Base-by-base conservation (phyloP, 2,888 invertebrate genomes). In the Apotomis capreana region DNA sequence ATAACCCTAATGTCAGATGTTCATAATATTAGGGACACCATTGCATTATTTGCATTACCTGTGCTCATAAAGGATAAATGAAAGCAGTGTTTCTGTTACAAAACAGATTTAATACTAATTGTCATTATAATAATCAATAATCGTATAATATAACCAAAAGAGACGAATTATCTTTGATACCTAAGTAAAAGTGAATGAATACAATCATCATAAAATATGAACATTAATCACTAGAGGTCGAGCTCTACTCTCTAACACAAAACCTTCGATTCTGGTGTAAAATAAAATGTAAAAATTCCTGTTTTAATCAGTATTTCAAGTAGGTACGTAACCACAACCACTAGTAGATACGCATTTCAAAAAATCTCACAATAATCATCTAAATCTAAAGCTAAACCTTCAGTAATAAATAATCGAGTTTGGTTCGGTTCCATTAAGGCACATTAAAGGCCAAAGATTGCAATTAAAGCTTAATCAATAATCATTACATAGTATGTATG, bases 371-470 rank as follows among this genome's bases (percentile, higher is more conserved):
- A 49, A 26, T 13, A 64, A 68, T 36, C 26, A 55, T 61, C 49
- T 54, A 52, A 46, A 9, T 59, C 60, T 60, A 69, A 44, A 12
- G 12, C 15, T 71, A 71, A 60, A 58, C 71, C 60, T 59, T 60
- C 8, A 69, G 74, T 75, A 76, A 76, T 76, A 76, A 79, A 75
- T 74, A 88, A 85, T 88, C 83, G 77, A 89, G 91, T 92, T 92
- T 92, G 92, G 92, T 92, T 90, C 88, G 79, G 91, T 91, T 91
- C 83, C 87, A 77, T 84, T 89, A 91, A 91, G 92, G 92, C 92
- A 92, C 92, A 78, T 81, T 69, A 77, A 85, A 90, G 90, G 91
- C 91, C 90, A 76, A 88, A 84, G 77, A 85, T 89, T 89, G 83
- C 84, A 75, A 80, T 90, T 92, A 92, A 92, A 92, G 92, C 92